These are phyloP conservation scores for Drosophila mimetica DNA, from an alignment of 2,888 invertebrate genomes.

Conservation along the genomic window DNA sequence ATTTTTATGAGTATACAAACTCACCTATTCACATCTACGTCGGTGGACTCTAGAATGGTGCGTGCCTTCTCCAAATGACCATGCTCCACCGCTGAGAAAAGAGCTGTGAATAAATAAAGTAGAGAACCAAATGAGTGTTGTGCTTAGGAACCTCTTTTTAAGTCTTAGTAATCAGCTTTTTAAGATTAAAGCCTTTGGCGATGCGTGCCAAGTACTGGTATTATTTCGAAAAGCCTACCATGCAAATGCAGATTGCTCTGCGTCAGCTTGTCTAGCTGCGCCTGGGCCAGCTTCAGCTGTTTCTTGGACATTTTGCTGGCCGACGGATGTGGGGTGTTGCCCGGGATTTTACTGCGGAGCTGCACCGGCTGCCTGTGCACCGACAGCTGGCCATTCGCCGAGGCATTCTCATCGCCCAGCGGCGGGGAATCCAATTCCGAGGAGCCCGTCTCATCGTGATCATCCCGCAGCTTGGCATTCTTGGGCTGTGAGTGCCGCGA, in stretches of 20 bases:
- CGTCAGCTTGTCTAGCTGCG: constrained; percentile 90
- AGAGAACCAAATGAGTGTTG: not conserved
- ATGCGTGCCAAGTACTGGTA: constrained; percentile 24
- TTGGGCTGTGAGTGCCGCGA: constrained; percentile 76
- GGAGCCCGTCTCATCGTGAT: constrained; percentile 34
- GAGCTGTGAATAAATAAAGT: constrained; percentile 87
- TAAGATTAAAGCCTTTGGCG: constrained; percentile 13
- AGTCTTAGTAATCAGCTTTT: not conserved
- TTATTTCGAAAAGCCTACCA: constrained; percentile 87
- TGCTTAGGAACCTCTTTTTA: too few relatives aligned
- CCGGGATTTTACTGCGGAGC: constrained; percentile 62
- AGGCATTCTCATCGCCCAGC: constrained; percentile 63
- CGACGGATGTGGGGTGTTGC: constrained; percentile 81
- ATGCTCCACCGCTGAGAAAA: constrained; percentile 98
- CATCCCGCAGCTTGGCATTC: constrained; percentile 64
- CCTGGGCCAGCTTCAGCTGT: constrained; percentile 88
- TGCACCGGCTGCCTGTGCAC: constrained; percentile 73
- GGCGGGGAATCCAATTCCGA: constrained; percentile 25
- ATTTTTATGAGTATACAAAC: not conserved
- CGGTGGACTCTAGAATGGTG: constrained; percentile 95
- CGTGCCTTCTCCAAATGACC: constrained; percentile 96
- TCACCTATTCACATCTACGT: constrained; percentile 97
- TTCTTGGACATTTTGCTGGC: constrained; percentile 87
- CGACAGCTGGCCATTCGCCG: constrained; percentile 65
- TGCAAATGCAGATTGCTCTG: constrained; percentile 93